Percentiles rank a stretch among this genome's conserved stretches.
phyloP scores from a whole-genome alignment of 2,888 invertebrate genomes.

The Netelia inedita region DNA sequence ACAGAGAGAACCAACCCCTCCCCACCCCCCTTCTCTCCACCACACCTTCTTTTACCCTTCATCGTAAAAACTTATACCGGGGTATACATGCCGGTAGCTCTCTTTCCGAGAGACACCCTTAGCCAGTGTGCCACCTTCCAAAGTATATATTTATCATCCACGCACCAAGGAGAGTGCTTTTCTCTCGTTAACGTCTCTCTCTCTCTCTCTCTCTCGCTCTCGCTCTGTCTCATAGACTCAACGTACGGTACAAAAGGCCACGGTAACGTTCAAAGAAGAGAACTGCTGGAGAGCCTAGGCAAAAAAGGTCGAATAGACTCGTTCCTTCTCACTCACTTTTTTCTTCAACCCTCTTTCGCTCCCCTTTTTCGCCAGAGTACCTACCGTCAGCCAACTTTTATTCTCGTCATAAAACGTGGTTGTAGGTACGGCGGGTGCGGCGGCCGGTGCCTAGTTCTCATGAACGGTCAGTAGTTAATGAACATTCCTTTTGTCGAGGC shows the following conservation, averaged over 20 bases:
- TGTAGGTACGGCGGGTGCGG: neutral
- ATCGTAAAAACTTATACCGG: conserved; percentile 42
- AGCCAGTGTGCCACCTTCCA: conserved; percentile 42
- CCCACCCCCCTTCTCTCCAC: neutral
- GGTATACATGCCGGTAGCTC: conserved; percentile 42
- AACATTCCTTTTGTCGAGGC: conserved; percentile 1
- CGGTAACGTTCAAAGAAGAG: conserved; percentile 53
- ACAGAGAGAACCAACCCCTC: conserved; percentile 13
- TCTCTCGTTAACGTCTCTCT: conserved; percentile 64
- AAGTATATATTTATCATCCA: conserved; percentile 65
- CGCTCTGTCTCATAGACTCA: conserved; percentile 40
- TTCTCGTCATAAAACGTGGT: conserved; percentile 32
- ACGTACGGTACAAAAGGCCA: conserved; percentile 33
- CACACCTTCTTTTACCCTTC: neutral
- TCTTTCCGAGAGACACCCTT: conserved; percentile 64
- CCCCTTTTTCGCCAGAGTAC: neutral
- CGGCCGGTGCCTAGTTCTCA: neutral
- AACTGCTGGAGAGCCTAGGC: conserved; percentile 34
- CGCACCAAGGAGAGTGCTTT: conserved; percentile 63
- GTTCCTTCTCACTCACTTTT: neutral
- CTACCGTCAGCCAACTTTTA: conserved; percentile 39
- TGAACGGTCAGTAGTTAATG: conserved; percentile 2
- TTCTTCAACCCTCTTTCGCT: no score
- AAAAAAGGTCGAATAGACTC: conserved; percentile 19
- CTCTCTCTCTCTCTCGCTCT: conserved; percentile 14